Evolutionary conservation across 2,888 invertebrate species (phyloP), one percentile per base, ranked within the genome.

Genomic region (Pachycephus smyrnensis): DNA sequence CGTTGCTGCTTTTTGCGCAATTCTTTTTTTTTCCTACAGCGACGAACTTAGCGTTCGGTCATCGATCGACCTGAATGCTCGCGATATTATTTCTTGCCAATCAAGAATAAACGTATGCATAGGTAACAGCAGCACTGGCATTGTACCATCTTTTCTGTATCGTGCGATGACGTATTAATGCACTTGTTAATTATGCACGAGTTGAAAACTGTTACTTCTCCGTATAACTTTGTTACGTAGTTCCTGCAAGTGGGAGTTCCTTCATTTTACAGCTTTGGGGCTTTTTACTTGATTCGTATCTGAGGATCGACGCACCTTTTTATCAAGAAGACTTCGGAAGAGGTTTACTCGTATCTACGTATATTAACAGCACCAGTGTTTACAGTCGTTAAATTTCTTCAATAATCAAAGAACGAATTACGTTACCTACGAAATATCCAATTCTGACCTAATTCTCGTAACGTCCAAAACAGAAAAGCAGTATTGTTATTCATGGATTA

Each of bases 321-420:
- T 3, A 33, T 33, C 4, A 33, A 33, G 33, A 4, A 75, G 76
- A 37, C 73, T 79, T 69, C 73, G 73, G 37, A 35, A 31, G 75
- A n/a, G 75, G 73, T 82, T 80, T 80, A 76, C 74, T 81, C 80
- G 77, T 73, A 73, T 40, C 12, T 73, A 74, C 69, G 31, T 68
- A 69, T 35, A 77, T 71, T 77, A 12, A 68, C 37, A 73, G 68
- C 33, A n/a, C 30, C 32, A 76, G 74, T 82, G 83, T 87, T 88
- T 87, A 86, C 84, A 86, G 84, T 85, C 86, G 87, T 88, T 87
- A 88, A 86, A 84, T 85, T 84, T 84, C 84, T 84, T 77, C 73
- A 15, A 4, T 6, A 15, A 40, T 40, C 40, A 6, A 23, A 1
- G 15, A 40, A 4, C 4, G 40, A 15, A 40, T 15, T 40, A 6